These are phyloP conservation scores for Reticulitermes lucifugus DNA, from an alignment of 2,888 invertebrate species.

Conservation along the genomic window DNA sequence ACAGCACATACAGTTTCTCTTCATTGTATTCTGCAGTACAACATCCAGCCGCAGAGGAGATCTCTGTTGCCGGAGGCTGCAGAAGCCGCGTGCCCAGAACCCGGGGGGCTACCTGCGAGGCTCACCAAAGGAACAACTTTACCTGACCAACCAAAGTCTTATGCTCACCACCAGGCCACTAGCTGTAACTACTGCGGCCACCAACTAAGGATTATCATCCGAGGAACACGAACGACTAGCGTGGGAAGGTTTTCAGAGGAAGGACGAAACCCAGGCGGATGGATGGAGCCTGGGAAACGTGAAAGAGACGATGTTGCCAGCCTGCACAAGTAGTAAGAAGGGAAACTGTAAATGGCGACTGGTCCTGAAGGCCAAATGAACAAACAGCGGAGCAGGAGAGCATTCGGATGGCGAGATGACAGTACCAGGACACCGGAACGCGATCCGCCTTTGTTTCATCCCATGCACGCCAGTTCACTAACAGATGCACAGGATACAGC, in stretches of 20 bases:
- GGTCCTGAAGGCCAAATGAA: no score
- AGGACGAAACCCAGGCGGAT: conserved; percentile 10
- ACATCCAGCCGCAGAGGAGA: neutral
- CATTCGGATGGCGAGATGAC: neutral
- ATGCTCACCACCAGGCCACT: conserved; percentile 42
- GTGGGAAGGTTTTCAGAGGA: conserved; percentile 44
- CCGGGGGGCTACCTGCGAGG: conserved; percentile 11
- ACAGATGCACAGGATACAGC: neutral
- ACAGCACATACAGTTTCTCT: no score
- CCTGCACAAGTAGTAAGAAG: neutral
- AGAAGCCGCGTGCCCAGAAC: neutral
- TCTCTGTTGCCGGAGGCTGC: conserved; percentile 28
- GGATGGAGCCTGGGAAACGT: conserved; percentile 45
- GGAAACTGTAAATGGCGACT: neutral
- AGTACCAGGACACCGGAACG: neutral
- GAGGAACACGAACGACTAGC: conserved; percentile 34
- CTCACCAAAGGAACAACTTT: neutral
- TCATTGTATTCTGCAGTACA: neutral
- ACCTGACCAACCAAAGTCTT: conserved; percentile 26
- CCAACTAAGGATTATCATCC: conserved; percentile 17
- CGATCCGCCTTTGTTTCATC: neutral
- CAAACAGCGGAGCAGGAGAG: no score
- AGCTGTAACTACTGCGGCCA: conserved; percentile 8
- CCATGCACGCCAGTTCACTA: neutral
- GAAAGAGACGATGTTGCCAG: conserved; percentile 31